Percentiles rank a stretch among this genome's conserved stretches.
phyloP scores from a whole-genome alignment of 2,113 vertebrate species.

The Capricornis sumatraensis region DNA sequence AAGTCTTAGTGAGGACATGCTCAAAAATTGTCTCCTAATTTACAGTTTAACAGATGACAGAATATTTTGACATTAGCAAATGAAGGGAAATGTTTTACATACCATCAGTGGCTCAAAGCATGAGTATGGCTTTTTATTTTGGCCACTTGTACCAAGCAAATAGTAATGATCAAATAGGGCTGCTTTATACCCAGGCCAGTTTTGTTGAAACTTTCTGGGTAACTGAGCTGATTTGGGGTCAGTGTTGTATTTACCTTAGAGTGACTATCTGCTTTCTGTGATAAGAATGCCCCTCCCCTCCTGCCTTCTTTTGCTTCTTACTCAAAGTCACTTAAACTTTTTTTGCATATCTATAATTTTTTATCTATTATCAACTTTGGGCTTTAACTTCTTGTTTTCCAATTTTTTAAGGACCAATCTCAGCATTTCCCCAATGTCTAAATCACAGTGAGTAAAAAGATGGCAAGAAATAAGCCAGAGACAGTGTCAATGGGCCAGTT shows the following conservation, averaged over 20 bases:
- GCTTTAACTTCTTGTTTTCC: neutral
- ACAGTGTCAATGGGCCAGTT: neutral
- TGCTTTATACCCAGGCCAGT: neutral
- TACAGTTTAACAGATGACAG: slow-evolving; percentile 55
- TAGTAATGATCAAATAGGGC: neutral
- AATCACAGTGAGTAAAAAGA: neutral
- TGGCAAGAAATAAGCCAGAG: neutral
- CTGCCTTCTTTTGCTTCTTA: neutral
- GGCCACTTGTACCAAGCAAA: neutral
- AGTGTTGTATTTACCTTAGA: neutral
- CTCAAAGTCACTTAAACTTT: neutral
- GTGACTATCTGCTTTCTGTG: neutral
- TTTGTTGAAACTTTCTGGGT: neutral
- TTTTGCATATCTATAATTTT: neutral
- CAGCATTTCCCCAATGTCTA: neutral
- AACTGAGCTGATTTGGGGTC: neutral
- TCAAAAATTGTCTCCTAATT: slow-evolving; percentile 53
- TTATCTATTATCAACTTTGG: neutral
- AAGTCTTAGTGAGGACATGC: slow-evolving; percentile 1
- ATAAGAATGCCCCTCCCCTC: neutral
- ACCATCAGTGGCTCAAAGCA: neutral
- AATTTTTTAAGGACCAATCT: neutral
- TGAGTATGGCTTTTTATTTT: slow-evolving; percentile 12
- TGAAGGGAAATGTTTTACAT: slow-evolving; percentile 35
- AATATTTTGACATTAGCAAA: slow-evolving; percentile 48